Evolutionary conservation across 2,888 invertebrate species (phyloP).

Genomic region (Rutpela maculata): DNA sequence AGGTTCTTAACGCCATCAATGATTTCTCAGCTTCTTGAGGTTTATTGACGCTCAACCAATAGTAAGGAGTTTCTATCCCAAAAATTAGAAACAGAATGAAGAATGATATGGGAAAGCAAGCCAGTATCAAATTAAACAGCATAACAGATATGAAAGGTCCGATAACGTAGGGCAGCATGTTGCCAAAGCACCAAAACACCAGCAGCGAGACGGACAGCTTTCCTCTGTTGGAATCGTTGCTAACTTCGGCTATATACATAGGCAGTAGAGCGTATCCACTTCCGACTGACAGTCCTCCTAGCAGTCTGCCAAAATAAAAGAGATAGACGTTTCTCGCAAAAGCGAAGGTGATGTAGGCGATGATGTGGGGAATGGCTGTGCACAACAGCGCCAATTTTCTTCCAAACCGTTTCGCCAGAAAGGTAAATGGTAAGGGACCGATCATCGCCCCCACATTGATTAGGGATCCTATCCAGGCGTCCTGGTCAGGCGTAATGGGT

Average conservation of each 20-base stretch:
- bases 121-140: conserved; percentile 75
- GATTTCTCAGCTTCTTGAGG: conserved; percentile 79
- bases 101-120: conserved; percentile 71
- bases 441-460: conserved; percentile 73
- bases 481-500: conserved; percentile 68
- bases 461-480: conserved; percentile 76
- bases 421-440: conserved; percentile 83
- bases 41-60: conserved; percentile 77
- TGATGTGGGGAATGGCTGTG: conserved; percentile 56
- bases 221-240: conserved; percentile 85
- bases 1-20: conserved; percentile 82
- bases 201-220: conserved; percentile 81
- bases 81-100: conserved; percentile 81
- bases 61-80: conserved; percentile 83
- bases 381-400: conserved; percentile 81
- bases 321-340: conserved; percentile 53
- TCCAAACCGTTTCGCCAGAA: conserved; percentile 79
- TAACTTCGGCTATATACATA: conserved; percentile 90
- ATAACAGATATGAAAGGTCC: conserved; percentile 84
- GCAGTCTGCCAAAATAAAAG: conserved; percentile 71
- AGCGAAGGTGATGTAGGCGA: conserved; percentile 56
- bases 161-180: conserved; percentile 80
- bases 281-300: conserved; percentile 80
- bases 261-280: conserved; percentile 85
- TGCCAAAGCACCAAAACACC: conserved; percentile 81